A percentile compares a stretch with the other conserved stretches of the same genome.
Evolutionary conservation across 2,113 vertebrate genomes (phyloP).

Genomic region (Coptodon bakossiorum): DNA sequence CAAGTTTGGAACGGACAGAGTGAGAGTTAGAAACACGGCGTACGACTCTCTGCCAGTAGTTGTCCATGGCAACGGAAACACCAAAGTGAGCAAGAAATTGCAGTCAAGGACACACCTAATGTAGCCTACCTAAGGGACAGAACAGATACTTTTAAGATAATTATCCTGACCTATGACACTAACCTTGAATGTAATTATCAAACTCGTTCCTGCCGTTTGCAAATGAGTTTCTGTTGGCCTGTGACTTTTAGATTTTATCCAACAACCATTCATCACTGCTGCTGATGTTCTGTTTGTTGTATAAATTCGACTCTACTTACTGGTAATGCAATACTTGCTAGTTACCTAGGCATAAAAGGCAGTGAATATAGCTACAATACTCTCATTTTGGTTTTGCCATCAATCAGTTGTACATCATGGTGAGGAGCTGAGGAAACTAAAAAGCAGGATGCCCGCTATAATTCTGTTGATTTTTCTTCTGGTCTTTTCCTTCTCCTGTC

Average conservation of each 20-base stretch:
- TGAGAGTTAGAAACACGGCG: slow-evolving; percentile 84
- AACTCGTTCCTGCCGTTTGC: not conserved
- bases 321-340: not conserved
- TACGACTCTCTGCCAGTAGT: slow-evolving; percentile 86
- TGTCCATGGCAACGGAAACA: slow-evolving; percentile 91
- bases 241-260: not conserved
- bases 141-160: not conserved
- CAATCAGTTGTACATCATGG: not conserved
- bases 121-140: not conserved
- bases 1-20: slow-evolving; percentile 87
- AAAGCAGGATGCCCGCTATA: slow-evolving; percentile 14
- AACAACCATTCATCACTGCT: not conserved
- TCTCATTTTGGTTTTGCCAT: not conserved
- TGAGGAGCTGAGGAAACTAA: not conserved
- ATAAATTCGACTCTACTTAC: not conserved
- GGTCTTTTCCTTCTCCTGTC: not conserved
- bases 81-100: slow-evolving; percentile 80
- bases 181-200: not conserved
- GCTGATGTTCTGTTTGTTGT: not conserved
- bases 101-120: not conserved
- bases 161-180: not conserved
- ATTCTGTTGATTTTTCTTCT: not conserved
- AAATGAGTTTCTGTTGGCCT: not conserved
- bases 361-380: not conserved
- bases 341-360: not conserved